These are phyloP conservation scores for Poecile montanus DNA, from an alignment of 2,797 vertebrate species.

Conservation along the genomic window DNA sequence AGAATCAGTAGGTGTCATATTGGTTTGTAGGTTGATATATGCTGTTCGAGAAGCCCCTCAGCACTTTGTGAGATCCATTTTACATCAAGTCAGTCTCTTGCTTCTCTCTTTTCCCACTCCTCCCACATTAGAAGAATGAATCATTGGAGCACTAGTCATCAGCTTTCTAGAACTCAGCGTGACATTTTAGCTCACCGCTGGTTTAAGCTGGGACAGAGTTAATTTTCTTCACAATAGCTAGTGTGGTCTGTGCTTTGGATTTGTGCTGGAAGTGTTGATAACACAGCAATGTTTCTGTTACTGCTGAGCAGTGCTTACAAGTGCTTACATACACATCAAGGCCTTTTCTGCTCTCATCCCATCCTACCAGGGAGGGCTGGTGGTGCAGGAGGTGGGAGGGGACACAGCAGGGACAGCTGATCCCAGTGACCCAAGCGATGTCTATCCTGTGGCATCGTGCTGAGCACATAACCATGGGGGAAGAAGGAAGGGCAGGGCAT, in stretches of 20 bases:
- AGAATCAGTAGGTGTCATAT: background rate
- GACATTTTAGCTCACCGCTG: background rate
- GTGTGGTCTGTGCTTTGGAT: accelerated
- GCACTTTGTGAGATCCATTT: background rate
- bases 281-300: background rate
- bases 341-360: background rate
- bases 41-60: background rate
- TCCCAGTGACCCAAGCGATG: background rate
- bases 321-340: background rate
- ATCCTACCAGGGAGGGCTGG: background rate
- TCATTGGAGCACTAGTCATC: background rate
- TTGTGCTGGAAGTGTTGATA: background rate
- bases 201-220: background rate
- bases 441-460: background rate
- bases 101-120: background rate
- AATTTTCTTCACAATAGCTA: background rate
- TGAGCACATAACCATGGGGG: background rate
- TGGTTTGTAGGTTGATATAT: background rate
- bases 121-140: background rate
- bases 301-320: background rate
- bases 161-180: background rate
- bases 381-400: background rate
- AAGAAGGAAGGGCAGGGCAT: background rate
- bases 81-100: accelerated
- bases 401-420: background rate